Base-by-base conservation (phyloP, 2,113 vertebrate species). In the Pygoscelis adeliae region DNA sequence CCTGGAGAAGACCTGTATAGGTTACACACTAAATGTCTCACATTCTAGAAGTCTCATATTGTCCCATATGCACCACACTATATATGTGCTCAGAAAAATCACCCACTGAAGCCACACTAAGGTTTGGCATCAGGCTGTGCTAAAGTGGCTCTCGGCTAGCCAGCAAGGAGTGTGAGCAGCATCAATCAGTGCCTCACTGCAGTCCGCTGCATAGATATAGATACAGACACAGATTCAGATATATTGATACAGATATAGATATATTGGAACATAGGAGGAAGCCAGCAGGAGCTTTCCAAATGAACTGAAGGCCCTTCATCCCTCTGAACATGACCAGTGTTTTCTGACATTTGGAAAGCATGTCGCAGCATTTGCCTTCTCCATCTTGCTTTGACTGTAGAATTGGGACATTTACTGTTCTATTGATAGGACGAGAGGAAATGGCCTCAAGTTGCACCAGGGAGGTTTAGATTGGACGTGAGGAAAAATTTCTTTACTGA, bases 181-280 rank as follows among this genome's bases (percentile, higher is more conserved):
- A 62, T 32, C 72, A 72, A 52, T 36, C 34, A 18, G 34, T 46
- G 52, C 17, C 34, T 46, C 42, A 6, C 32, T 72, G 65, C 46
- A 49, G 14, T 26, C 30, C 2, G 0, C 23, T 67, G 17, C 0
- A 1, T 15, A 42, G 38, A 34, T 21, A 17, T n/a, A 63, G 55
- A 22, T 5, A 30, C 20, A 40, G 38, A 63, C 38, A 20, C 7
- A 32, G n/a, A 19, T 27, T 59, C 0, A 69, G n/a, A 26, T 4
- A 65, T 27, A 67, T 1, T 62, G n/a, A 26, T 3, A 65, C 27
- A 72, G 14, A 40, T 36, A 82, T 1, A 25, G 29, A 49, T 38
- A 30, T 11, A 44, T 15, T 36, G 50, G 40, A 59, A 61, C 16
- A 30, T 13, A 38, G 0, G 16, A 83, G 16, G 38, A 55, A 53